Base-by-base conservation (phyloP, 2,888 invertebrate genomes). In the Antheraea assamensis region DNA sequence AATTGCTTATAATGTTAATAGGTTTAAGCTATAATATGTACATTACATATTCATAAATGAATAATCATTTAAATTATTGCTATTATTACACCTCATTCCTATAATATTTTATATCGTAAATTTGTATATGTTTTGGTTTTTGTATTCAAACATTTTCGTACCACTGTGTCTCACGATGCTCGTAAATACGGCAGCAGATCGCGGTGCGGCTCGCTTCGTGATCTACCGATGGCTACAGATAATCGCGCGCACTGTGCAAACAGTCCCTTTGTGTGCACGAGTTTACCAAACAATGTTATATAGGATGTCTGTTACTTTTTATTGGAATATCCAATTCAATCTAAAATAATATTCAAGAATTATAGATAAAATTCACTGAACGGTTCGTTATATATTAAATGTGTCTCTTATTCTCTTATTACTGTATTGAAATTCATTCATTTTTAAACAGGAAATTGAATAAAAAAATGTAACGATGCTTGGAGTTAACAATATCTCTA, bases 161-260 rank as follows among this genome's bases (percentile, higher is more conserved):
- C 30, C 61, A 64, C 30, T 64, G 61, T 64, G 61, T 30, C 27
- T 64, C 27, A 30, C 27, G 30, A 64, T 17, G 17, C 42, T 42
- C 42, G 42, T 42, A 42, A 64, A 64, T 64, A 64, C 61, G 19
- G 61, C 61, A 64, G 61, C 61, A 27, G 27, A 30, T 17, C 30
- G 30, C 61, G 17, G 61, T 27, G 61, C 15, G 66, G 30, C 52
- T 64, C 72, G 75, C 78, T 5, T 83, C 87, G 88, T 89, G 88
- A 89, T 87, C 85, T 84, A 85, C 82, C 85, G 87, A 85, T 87
- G 78, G 86, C 82, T 81, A 81, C 81, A 83, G 86, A 87, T 90
- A 89, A 90, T 89, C 88, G 87, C 82, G 83, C 81, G 82, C 81
- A 81, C 89, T 90, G 88, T 84, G 86, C 88, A 90, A 90, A 90